Percentiles rank a stretch among this genome's conserved stretches.
phyloP scores from a whole-genome alignment of 1,140 invertebrate genomes.

The Kradibia gibbosae region DNA sequence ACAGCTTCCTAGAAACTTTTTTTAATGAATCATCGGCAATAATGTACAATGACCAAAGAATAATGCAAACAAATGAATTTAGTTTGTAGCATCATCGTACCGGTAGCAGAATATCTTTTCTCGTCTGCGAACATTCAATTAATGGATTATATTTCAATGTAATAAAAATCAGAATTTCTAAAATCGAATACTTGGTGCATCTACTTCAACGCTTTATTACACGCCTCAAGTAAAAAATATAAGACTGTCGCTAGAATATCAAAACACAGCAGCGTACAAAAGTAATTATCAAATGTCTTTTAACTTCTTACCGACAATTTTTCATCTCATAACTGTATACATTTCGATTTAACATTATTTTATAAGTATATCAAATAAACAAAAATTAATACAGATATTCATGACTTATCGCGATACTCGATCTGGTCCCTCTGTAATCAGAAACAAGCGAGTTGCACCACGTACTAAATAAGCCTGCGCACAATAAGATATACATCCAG shows the following conservation, averaged over 20 bases:
- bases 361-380: not conserved
- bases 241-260: no score
- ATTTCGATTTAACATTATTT: not conserved
- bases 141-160: not conserved
- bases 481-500: not conserved
- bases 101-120: not conserved
- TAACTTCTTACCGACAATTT: not conserved
- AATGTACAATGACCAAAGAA: slow-evolving; percentile 8
- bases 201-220: no score
- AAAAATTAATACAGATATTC: not conserved
- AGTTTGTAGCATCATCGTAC: not conserved
- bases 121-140: not conserved
- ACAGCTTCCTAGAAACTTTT: not conserved
- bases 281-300: no score
- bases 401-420: not conserved
- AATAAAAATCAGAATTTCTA: slow-evolving; percentile 43
- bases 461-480: not conserved
- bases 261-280: no score
- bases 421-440: not conserved
- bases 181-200: not conserved
- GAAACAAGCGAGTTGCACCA: not conserved
- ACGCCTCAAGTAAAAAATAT: no score
- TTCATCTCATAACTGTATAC: not conserved
- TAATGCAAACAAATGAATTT: not conserved
- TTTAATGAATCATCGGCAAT: not conserved